Conservation (phyloP, 2,888 invertebrate species). For the Polyommatus icarus region DNA sequence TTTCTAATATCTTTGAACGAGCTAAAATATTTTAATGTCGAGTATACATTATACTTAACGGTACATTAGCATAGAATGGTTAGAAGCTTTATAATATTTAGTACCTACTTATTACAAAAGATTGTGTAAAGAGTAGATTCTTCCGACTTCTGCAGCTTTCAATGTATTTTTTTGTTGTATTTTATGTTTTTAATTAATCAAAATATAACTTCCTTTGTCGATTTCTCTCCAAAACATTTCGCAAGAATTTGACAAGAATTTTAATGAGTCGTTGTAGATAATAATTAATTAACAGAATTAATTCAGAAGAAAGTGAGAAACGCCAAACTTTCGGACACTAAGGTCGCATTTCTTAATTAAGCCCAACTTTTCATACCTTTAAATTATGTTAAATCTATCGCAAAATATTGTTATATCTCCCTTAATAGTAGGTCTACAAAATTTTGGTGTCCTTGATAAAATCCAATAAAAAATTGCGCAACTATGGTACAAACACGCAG, state of each 20-base stretch:
- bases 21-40: slow-evolving; percentile 2
- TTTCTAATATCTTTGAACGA: not conserved
- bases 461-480: no score
- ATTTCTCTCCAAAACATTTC: not conserved
- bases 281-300: not conserved
- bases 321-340: slow-evolving; percentile 1
- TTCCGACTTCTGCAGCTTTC: no score
- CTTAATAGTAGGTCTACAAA: no score
- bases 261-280: slow-evolving; percentile 5
- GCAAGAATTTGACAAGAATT: slow-evolving; percentile 1
- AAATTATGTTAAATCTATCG: no score
- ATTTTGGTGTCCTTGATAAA: no score
- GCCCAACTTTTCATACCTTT: not conserved
- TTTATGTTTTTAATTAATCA: no score
- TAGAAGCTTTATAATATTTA: not conserved
- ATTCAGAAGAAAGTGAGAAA: not conserved
- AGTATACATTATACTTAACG: not conserved
- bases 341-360: not conserved
- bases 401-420: no score
- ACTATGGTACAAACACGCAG: no score
- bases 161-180: no score
- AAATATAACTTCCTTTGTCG: not conserved
- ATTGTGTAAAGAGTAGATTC: not conserved
- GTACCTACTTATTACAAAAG: not conserved
- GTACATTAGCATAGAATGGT: not conserved